Percentiles rank a stretch among this genome's conserved stretches.
phyloP scores from a whole-genome alignment of 2,797 vertebrate species.

The Erithacus rubecula region DNA sequence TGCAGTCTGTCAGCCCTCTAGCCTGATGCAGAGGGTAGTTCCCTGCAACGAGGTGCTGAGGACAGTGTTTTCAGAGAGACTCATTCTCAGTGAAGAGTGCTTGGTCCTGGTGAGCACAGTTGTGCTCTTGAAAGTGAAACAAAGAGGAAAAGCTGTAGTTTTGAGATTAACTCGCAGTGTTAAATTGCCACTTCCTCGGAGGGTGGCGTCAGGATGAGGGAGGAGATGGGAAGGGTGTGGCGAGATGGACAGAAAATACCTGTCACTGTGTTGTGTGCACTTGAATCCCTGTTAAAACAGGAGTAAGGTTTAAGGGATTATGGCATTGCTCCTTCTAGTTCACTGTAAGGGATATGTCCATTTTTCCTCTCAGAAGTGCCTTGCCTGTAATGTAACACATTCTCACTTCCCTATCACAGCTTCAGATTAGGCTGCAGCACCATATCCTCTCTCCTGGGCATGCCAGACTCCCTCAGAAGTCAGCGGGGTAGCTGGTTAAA shows the following conservation, averaged over 20 bases:
- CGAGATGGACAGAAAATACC: not conserved
- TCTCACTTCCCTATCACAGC: not conserved
- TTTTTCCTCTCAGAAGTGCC: not conserved
- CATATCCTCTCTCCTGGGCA: not conserved
- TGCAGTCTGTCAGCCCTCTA: not conserved
- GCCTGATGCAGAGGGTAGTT: not conserved
- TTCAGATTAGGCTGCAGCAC: not conserved
- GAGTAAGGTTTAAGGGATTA: not conserved
- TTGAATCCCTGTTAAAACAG: not conserved
- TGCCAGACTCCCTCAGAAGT: not conserved
- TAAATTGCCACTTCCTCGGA: not conserved
- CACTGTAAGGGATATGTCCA: rapidly evolving
- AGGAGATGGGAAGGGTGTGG: not conserved
- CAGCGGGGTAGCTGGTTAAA: not conserved
- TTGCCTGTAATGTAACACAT: not conserved
- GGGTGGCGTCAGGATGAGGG: not conserved
- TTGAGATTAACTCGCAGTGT: not conserved
- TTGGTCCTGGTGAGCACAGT: not conserved
- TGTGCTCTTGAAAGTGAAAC: not conserved
- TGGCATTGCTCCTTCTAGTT: not conserved
- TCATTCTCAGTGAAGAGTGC: rapidly evolving
- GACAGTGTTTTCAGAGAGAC: not conserved
- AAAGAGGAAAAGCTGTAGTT: not conserved
- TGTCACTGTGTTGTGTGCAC: not conserved
- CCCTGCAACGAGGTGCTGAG: not conserved